Percentiles rank a stretch among this genome's conserved stretches.
Evolutionary conservation across 2,797 vertebrate genomes (phyloP).

Genomic region (Pagetopsis macropterus): DNA sequence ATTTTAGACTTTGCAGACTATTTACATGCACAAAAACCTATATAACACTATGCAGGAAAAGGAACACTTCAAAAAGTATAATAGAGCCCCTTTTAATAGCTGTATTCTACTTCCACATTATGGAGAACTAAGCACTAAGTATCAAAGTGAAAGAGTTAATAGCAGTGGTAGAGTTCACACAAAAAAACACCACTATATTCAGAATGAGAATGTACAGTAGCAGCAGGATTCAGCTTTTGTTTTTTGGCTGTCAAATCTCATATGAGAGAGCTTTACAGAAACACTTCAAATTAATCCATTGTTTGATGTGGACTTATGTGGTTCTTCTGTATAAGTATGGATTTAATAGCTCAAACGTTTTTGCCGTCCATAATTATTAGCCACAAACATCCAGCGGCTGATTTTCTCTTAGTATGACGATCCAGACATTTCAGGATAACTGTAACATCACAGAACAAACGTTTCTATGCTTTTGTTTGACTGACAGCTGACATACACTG

Average conservation of each 20-base stretch:
- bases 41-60: too few relatives aligned
- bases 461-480: slow-evolving; percentile 8
- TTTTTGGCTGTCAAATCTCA: slow-evolving; percentile 24
- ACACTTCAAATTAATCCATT: slow-evolving; percentile 9
- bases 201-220: slow-evolving; percentile 9
- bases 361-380: slow-evolving; percentile 10
- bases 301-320: slow-evolving; percentile 5
- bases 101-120: slow-evolving; percentile 4
- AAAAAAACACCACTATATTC: neutral
- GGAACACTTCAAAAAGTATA: too few relatives aligned
- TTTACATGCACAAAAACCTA: too few relatives aligned
- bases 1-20: too few relatives aligned
- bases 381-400: slow-evolving; percentile 19
- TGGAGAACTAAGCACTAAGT: neutral
- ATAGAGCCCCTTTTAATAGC: neutral
- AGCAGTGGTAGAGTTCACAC: too few relatives aligned
- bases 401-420: slow-evolving; percentile 1
- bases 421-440: neutral
- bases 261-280: slow-evolving; percentile 23
- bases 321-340: neutral
- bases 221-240: neutral
- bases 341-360: slow-evolving; percentile 13
- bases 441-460: neutral
- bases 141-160: too few relatives aligned
- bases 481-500: slow-evolving; percentile 9